Evolutionary conservation across 2,888 invertebrate genomes (phyloP), one percentile per base, ranked within the genome.

Genomic region (Chalcosyrphus nemorum): DNA sequence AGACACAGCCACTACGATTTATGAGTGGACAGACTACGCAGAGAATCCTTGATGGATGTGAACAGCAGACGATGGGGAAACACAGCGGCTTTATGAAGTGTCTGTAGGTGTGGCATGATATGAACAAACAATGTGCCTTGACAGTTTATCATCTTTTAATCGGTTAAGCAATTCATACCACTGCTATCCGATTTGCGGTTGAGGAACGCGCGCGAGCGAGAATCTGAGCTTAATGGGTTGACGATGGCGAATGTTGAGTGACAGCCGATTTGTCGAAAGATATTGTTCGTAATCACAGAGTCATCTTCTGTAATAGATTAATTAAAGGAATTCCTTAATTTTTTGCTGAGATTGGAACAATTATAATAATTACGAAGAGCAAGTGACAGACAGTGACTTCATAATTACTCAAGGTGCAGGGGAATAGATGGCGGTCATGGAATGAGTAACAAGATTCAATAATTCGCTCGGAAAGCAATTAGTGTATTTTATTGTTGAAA

Each of bases 131-230:
- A 15, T 66, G 54, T 75, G 47, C 38, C 24, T 47, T 57, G 75
- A 56, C 68, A 68, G 68, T 81, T 68, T 61, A 81, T 75, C 47
- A 68, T 68, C 32, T 68, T 47, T 70, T 68, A 61, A 70, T 63
- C 56, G 56, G 59, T 38, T 45, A 52, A 52, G 35, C 74, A 45
- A 72, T 74, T 74, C 52, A 66, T 59, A 29, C 35, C 7, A 24
- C 7, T 11, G 29, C 29, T 50, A 35, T 52, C 57, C 47, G 32
- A 78, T 50, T 35, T 66, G 29, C 35, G 32, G 15, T 9, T 11
- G 19, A 35, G 13, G 9, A 47, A n/a, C 15, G 35, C 11, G 19
- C n/a, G 35, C 17, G 7, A 6, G 38, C 11, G 13, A 13, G 19
- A 45, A 17, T 38, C n/a, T 38, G 15, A 17, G 15, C 7, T 35